These are phyloP conservation scores for Platerodrilus igneus DNA, from an alignment of 2,888 invertebrate species.

Conservation along the genomic window DNA sequence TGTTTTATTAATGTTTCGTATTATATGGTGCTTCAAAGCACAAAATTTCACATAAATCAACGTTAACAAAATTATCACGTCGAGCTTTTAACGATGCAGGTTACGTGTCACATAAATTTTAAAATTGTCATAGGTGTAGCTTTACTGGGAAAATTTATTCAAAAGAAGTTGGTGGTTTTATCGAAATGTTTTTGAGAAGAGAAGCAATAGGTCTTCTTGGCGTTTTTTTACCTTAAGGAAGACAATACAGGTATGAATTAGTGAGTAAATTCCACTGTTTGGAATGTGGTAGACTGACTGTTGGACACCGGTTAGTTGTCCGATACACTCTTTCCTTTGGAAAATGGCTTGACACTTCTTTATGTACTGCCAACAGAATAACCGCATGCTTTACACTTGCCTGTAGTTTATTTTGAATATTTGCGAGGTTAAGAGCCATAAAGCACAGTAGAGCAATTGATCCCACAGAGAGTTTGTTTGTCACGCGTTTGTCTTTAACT, in stretches of 20 bases:
- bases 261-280: constrained; percentile 21
- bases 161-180: no score
- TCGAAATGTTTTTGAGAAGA: no score
- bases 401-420: constrained; percentile 16
- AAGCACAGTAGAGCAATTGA: no score
- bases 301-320: constrained; percentile 27
- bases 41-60: constrained; percentile 17
- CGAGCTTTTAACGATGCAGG: constrained; percentile 6
- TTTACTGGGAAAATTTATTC: constrained; percentile 6
- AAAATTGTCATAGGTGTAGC: constrained; percentile 7
- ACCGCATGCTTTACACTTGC: constrained; percentile 30
- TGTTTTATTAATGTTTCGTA: constrained; percentile 30
- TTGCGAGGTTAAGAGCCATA: no score
- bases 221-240: no score
- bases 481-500: no score
- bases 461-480: no score
- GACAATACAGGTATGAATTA: constrained; percentile 13
- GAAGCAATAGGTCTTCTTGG: no score
- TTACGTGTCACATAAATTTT: constrained; percentile 5
- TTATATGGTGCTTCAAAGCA: constrained; percentile 11
- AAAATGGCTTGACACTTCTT: constrained; percentile 22
- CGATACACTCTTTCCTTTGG: constrained; percentile 22
- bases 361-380: constrained; percentile 28
- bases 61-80: constrained; percentile 15
- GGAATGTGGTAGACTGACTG: constrained; percentile 35